Percentiles rank a stretch among this genome's conserved stretches.
phyloP scores from a whole-genome alignment of 1,140 invertebrate genomes.

The Apis cerana region DNA sequence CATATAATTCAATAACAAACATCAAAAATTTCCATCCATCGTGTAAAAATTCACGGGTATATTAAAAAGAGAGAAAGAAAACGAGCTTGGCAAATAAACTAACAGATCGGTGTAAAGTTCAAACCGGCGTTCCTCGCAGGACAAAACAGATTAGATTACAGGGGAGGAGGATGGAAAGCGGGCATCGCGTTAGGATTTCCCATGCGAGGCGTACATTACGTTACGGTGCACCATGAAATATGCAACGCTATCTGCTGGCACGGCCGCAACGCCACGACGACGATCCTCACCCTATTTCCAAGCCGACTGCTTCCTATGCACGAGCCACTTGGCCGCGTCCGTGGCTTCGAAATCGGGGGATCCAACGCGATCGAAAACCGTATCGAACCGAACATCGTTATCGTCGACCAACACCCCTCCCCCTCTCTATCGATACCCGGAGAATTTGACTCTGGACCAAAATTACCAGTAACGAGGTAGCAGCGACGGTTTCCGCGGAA shows the following conservation, averaged over 20 bases:
- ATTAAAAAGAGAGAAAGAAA: no score
- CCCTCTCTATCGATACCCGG: neutral
- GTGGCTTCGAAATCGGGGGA: conserved; percentile 7
- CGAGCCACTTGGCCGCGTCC: conserved; percentile 2
- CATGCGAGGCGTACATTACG: conserved; percentile 76
- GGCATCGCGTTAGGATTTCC: conserved; percentile 76
- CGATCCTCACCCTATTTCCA: conserved; percentile 53
- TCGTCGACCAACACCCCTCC: neutral
- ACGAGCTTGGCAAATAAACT: neutral
- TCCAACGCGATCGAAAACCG: conserved; percentile 28
- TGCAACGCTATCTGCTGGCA: conserved; percentile 67
- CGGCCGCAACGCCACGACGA: conserved; percentile 48
- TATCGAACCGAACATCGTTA: conserved; percentile 14
- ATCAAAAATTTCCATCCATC: no score
- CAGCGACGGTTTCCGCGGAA: conserved; percentile 3
- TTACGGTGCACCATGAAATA: conserved; percentile 75
- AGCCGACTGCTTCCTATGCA: conserved; percentile 33
- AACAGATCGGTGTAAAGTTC: conserved; percentile 39
- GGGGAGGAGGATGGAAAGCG: conserved; percentile 64
- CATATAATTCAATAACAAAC: no score
- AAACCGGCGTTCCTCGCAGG: conserved; percentile 42
- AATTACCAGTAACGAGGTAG: conserved; percentile 28
- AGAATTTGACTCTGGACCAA: conserved; percentile 29
- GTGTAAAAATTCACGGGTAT: no score
- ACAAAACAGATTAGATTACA: conserved; percentile 63